A percentile compares a stretch with the other conserved stretches of the same genome.
Evolutionary conservation across 1,140 invertebrate genomes (phyloP).

Genomic region (Zaprionus capensis): DNA sequence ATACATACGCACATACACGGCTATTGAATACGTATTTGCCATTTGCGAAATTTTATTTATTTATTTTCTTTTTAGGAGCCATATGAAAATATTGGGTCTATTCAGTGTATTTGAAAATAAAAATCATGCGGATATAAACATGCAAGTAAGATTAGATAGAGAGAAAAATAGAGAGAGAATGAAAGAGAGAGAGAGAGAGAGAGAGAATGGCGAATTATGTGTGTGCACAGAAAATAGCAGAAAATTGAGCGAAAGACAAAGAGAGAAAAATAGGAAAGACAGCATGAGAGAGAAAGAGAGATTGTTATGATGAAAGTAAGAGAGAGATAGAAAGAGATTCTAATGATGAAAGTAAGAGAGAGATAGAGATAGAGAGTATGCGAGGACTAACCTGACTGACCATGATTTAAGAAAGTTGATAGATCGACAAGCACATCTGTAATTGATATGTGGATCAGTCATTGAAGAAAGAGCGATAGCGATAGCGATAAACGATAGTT

Average conservation of each 20-base stretch:
- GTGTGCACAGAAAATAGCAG: background rate
- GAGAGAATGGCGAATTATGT: background rate
- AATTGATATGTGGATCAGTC: constrained; percentile 77
- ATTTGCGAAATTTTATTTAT: constrained; percentile 46
- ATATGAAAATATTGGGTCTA: constrained; percentile 51
- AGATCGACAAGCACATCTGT: constrained; percentile 84
- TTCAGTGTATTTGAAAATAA: constrained; percentile 51
- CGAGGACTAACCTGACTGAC: constrained; percentile 84
- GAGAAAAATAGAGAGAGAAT: background rate
- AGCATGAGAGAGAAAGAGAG: background rate
- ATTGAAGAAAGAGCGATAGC: constrained; percentile 53
- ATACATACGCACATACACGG: background rate
- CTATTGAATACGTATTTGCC: constrained; percentile 24
- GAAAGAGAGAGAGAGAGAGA: constrained; percentile 10
- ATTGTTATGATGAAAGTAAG: constrained; percentile 6
- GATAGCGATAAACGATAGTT: constrained; percentile 26
- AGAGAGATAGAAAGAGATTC: constrained; percentile 13
- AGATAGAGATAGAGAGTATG: constrained; percentile 17
- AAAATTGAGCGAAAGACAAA: background rate
- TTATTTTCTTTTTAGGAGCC: constrained; percentile 34
- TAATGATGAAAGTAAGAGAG: constrained; percentile 13
- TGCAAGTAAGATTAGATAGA: constrained; percentile 49
- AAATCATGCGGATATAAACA: constrained; percentile 66
- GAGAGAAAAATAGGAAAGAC: background rate
- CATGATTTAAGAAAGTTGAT: constrained; percentile 84